Percentiles rank a stretch among this genome's conserved stretches.
phyloP scores from a whole-genome alignment of 2,888 invertebrate genomes.

The Dryomyza anilis region DNA sequence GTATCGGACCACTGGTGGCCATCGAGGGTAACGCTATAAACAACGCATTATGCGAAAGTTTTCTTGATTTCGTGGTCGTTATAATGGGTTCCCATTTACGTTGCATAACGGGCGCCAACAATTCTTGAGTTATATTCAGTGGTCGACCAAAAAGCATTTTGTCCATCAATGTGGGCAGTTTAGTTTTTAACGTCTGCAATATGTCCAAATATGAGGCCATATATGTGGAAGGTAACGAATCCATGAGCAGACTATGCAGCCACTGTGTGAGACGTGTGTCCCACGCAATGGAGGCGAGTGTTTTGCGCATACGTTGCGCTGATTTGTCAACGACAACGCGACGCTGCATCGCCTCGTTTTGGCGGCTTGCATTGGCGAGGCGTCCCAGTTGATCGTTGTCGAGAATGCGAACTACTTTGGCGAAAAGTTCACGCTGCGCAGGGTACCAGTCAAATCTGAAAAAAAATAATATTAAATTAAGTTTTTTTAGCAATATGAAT shows the following conservation, averaged over 20 bases:
- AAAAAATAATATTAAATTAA: not conserved
- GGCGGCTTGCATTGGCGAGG: conserved; percentile 66
- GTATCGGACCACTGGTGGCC: conserved; percentile 59
- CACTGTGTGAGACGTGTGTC: conserved; percentile 75
- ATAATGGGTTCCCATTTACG: conserved; percentile 76
- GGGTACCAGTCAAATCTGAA: conserved; percentile 68
- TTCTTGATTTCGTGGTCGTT: conserved; percentile 69
- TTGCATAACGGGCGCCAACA: conserved; percentile 66
- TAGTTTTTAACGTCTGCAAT: conserved; percentile 72
- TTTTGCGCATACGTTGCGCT: conserved; percentile 69
- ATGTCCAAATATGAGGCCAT: conserved; percentile 78
- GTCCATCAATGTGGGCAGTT: conserved; percentile 75
- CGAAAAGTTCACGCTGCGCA: conserved; percentile 70
- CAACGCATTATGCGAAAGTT: conserved; percentile 72
- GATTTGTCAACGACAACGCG: conserved; percentile 75
- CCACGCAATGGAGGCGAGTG: conserved; percentile 76
- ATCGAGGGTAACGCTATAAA: conserved; percentile 69
- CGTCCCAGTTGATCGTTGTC: conserved; percentile 71
- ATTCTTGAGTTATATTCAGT: conserved; percentile 67
- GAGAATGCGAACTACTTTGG: conserved; percentile 69
- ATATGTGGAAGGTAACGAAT: conserved; percentile 69
- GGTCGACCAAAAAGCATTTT: conserved; percentile 71
- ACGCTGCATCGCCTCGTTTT: conserved; percentile 72
- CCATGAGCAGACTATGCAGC: conserved; percentile 75
- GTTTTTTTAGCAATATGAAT: too few relatives aligned